A percentile compares a stretch with the other conserved stretches of the same genome.
These are phyloP conservation scores for Myanophis thanlyinensis DNA, from an alignment of 2,113 vertebrate species.

Conservation along the genomic window DNA sequence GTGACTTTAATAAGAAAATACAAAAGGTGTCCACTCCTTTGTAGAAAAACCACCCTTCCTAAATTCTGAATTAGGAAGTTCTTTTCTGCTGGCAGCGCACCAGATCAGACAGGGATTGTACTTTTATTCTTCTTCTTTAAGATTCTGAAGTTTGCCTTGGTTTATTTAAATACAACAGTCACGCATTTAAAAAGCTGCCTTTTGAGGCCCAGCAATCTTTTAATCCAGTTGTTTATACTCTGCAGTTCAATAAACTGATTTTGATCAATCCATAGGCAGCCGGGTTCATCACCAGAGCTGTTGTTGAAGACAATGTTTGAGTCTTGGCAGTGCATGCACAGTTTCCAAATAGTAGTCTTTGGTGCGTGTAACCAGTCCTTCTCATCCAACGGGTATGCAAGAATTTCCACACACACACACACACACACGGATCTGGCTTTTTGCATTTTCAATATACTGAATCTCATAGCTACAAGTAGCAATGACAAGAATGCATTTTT, in stretches of 20 bases:
- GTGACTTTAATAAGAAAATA: neutral
- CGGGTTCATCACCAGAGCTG: neutral
- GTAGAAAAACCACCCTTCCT: neutral
- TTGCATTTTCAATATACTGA: neutral
- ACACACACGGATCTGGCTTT: neutral
- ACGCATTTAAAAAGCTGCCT: neutral
- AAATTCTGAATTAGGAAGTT: neutral
- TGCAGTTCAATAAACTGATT: neutral
- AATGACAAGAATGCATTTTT: neutral
- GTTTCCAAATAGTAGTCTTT: neutral
- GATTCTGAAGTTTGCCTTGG: neutral
- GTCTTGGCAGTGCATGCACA: neutral
- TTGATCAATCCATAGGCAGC: neutral
- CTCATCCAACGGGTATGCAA: neutral
- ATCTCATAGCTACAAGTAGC: neutral
- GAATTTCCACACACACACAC: too few species aligned
- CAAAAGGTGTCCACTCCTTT: neutral
- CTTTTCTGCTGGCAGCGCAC: neutral
- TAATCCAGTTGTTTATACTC: accelerated
- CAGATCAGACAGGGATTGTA: neutral
- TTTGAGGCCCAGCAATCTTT: slow-evolving; percentile 18
- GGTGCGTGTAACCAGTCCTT: neutral
- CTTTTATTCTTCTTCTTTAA: neutral
- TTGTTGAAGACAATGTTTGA: accelerated
- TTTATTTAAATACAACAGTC: slow-evolving; percentile 14